Evolutionary conservation across 1,140 invertebrate species (phyloP).

Genomic region (Mercenaria mercenaria): DNA sequence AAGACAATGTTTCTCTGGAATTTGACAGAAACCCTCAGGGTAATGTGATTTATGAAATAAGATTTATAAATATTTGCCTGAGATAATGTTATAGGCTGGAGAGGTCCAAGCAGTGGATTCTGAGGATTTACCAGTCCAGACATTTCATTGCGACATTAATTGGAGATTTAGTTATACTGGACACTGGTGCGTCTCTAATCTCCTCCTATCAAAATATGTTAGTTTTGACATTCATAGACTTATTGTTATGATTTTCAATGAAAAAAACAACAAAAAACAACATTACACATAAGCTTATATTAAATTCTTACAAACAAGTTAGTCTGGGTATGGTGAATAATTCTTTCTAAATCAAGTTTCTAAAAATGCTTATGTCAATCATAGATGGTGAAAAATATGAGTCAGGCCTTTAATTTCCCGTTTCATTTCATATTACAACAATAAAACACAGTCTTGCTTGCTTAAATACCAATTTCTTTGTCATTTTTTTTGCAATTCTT

Average conservation of each 20-base stretch:
- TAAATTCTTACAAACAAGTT: too few species aligned
- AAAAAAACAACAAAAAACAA: background rate
- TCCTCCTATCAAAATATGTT: background rate
- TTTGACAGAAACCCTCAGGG: slow-evolving; percentile 2
- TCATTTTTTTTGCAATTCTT: too few species aligned
- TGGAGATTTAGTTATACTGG: slow-evolving; percentile 44
- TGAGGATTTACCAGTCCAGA: slow-evolving; percentile 4
- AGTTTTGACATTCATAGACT: slow-evolving; percentile 2
- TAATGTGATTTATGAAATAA: slow-evolving; percentile 52
- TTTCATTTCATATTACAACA: too few species aligned
- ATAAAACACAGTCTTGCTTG: too few species aligned
- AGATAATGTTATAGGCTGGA: slow-evolving; percentile 37
- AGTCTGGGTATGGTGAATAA: too few species aligned
- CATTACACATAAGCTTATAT: too few species aligned
- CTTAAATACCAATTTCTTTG: too few species aligned
- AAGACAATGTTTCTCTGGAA: slow-evolving; percentile 35
- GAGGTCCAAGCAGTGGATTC: background rate
- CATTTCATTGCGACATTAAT: slow-evolving; percentile 31
- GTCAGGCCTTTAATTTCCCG: too few species aligned
- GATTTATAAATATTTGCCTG: slow-evolving; percentile 47
- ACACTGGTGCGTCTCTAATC: slow-evolving; percentile 12
- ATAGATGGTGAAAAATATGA: too few species aligned
- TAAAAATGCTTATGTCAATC: too few species aligned
- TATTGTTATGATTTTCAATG: background rate
- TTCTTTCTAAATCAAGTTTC: too few species aligned